Evolutionary conservation across 2,797 vertebrate genomes (phyloP), one percentile per base, ranked within the genome.

Genomic region (Chelonia mydas): DNA sequence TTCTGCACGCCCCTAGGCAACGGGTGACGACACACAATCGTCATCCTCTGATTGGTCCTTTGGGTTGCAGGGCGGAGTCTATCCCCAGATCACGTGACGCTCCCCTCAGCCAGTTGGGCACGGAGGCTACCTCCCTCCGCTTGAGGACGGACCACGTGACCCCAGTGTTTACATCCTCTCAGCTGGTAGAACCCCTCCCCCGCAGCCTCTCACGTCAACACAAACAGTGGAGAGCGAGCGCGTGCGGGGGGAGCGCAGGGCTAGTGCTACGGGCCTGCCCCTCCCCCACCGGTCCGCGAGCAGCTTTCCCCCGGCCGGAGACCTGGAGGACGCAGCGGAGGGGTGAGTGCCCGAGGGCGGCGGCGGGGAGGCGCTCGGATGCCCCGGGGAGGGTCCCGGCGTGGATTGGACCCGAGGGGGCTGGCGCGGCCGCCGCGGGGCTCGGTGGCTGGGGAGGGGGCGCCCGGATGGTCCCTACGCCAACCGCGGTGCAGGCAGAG

Each of bases 141-240:
- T 17, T 9, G 81, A 23, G 74, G 83, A 41, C n/a, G 80, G 47
- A 97, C 98, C 99, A 99, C 98, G 99, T 99, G 99, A 98, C 97
- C 92, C 13, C 74, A 98, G 84, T 99, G 99, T 99, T 99, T 99
- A 99, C 99, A 99, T 99, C 98, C 98, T 98, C 98, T 99, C 99
- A 99, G 99, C 98, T 99, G 99, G 98, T 98, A 74, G 37, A 77
- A 81, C 84, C 50, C 84, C 84, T 72, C 49, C 17, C 5, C 41
- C n/a, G 9, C 86, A 53, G 87, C 50, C 86, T 81, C 90, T 91
- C 87, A 3, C 90, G 37, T 89, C 88, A 6, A 81, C 94, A 65
- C 92, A 37, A 86, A 77, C 94, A 57, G 86, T 37, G 72, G 50
- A 16, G 33, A 37, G 54, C 74, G 6, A 17, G 27, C 45, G 76